These are phyloP conservation scores for Argyrosomus japonicus DNA, from an alignment of 2,113 vertebrate species.

Conservation along the genomic window DNA sequence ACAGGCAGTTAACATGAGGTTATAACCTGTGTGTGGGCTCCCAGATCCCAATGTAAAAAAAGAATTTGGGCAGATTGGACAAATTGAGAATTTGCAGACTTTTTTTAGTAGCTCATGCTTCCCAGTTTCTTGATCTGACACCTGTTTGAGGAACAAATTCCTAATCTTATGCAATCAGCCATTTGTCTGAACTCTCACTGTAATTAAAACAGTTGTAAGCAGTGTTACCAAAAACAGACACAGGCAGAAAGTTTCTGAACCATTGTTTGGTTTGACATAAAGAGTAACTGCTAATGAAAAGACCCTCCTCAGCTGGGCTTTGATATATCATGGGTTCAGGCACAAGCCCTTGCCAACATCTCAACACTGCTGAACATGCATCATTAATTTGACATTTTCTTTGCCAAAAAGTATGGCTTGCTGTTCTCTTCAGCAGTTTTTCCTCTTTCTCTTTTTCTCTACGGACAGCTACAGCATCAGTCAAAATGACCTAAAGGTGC, in stretches of 20 bases:
- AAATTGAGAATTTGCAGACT: background rate
- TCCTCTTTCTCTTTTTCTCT: conserved; percentile 19
- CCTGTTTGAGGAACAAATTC: background rate
- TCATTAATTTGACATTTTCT: conserved; percentile 56
- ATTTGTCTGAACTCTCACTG: background rate
- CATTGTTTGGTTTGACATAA: conserved; percentile 37
- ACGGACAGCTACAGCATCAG: conserved; percentile 31
- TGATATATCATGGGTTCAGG: conserved; percentile 50
- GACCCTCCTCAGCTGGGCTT: conserved; percentile 29
- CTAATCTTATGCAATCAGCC: background rate
- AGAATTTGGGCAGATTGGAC: background rate
- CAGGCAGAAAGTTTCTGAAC: background rate
- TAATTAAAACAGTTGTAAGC: background rate
- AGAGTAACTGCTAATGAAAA: conserved; percentile 65
- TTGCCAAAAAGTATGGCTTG: conserved; percentile 40
- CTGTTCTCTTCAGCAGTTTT: conserved; percentile 30
- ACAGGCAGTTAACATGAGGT: background rate
- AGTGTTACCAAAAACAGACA: background rate
- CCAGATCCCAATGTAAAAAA: background rate
- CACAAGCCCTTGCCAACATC: conserved; percentile 24
- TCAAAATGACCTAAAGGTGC: conserved; percentile 53
- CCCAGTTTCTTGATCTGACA: background rate
- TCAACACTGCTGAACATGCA: conserved; percentile 43
- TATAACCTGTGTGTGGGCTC: background rate
- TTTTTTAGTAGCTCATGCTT: background rate